Conservation (phyloP, 2,888 invertebrate genomes). For the Xanthia togata region DNA sequence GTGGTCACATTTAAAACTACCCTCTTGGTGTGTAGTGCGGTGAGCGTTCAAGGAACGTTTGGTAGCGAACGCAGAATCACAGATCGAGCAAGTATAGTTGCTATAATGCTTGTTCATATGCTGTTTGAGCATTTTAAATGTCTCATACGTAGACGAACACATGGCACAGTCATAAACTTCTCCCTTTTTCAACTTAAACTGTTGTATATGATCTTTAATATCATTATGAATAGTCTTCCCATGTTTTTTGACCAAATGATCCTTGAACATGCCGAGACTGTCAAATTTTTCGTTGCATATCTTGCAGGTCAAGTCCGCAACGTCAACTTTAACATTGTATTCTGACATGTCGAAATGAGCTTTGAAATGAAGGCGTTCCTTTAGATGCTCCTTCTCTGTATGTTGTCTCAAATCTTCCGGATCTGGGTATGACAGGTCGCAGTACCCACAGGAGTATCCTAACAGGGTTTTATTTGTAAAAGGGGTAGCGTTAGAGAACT, state of each 20-base stretch:
- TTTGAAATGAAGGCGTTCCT: constrained; percentile 76
- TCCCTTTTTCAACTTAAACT: constrained; percentile 83
- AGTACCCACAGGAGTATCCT: constrained; percentile 82
- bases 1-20: constrained; percentile 82
- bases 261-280: constrained; percentile 73
- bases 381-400: constrained; percentile 73
- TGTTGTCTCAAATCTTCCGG: constrained; percentile 76
- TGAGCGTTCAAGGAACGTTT: constrained; percentile 81
- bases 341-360: constrained; percentile 76
- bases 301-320: constrained; percentile 74
- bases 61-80: constrained; percentile 80
- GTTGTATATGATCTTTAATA: constrained; percentile 82
- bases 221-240: constrained; percentile 75
- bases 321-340: constrained; percentile 79
- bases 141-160: constrained; percentile 83
- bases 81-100: constrained; percentile 80
- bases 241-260: constrained; percentile 78
- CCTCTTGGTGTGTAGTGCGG: constrained; percentile 78
- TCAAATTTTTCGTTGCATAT: constrained; percentile 74
- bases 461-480: constrained; percentile 81
- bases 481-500: constrained; percentile 81
- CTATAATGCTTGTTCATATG: constrained; percentile 86
- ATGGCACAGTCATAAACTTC: constrained; percentile 81
- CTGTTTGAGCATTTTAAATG: constrained; percentile 85
- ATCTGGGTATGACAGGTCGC: constrained; percentile 78